phyloP scores from a whole-genome alignment of 2,888 invertebrate genomes.

The Aplocera efformata region DNA sequence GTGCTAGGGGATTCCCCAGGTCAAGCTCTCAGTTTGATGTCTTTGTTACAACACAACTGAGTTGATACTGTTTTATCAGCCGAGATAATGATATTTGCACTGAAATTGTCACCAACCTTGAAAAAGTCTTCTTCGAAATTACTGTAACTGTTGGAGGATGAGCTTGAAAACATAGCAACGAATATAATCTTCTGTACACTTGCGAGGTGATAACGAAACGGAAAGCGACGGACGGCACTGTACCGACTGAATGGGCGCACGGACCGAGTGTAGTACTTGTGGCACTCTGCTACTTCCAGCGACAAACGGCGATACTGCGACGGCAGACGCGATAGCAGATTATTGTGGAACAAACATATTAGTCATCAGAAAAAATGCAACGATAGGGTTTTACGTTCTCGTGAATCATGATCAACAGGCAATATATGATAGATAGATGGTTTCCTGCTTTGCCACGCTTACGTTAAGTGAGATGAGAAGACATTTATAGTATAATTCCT shows the following conservation, averaged over 20 bases:
- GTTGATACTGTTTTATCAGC: neutral
- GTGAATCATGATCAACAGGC: neutral
- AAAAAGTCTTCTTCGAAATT: slow-evolving; percentile 27
- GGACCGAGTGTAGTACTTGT: no score
- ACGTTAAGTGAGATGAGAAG: no score
- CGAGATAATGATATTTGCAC: neutral
- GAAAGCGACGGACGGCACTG: neutral
- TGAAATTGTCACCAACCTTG: slow-evolving; percentile 30
- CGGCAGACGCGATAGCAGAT: neutral
- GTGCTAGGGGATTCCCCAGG: neutral
- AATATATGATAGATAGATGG: no score
- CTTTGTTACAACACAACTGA: neutral
- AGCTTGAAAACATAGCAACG: slow-evolving; percentile 32
- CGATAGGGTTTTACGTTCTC: slow-evolving; percentile 17
- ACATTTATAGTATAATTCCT: no score
- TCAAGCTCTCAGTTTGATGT: neutral
- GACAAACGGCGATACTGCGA: neutral
- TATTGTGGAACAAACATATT: slow-evolving; percentile 10
- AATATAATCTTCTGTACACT: slow-evolving; percentile 15
- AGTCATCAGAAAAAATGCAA: slow-evolving; percentile 21
- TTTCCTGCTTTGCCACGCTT: no score
- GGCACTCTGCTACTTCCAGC: neutral
- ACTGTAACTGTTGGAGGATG: slow-evolving; percentile 14
- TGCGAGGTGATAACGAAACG: slow-evolving; percentile 7
- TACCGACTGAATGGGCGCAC: neutral